Conservation (phyloP, 1,140 invertebrate genomes). For the Tetramorium simillimum region DNA sequence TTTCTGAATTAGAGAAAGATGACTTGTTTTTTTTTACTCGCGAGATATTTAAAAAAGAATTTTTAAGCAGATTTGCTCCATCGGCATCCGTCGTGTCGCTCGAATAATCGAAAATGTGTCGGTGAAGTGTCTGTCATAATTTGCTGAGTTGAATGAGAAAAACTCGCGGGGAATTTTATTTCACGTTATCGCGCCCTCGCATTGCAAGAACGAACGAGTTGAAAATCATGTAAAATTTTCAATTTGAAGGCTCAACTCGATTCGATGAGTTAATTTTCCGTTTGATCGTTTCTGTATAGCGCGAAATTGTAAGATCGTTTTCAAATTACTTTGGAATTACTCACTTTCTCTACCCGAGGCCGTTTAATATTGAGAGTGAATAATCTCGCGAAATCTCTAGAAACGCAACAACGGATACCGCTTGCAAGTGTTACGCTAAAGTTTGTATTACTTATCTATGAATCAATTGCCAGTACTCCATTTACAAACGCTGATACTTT, state of each 20-base stretch:
- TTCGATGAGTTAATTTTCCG: too few species aligned
- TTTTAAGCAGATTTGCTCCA: too few species aligned
- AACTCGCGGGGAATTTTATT: background rate
- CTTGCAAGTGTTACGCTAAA: background rate
- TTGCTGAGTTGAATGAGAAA: background rate
- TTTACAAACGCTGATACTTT: background rate
- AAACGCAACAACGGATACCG: background rate
- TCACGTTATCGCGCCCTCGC: background rate
- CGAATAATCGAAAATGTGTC: background rate
- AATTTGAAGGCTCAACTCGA: background rate
- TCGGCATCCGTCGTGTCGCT: too few species aligned
- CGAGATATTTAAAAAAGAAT: too few species aligned
- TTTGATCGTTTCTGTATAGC: background rate
- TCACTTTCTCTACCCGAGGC: background rate
- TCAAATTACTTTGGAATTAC: conserved; percentile 57
- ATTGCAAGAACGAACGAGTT: background rate
- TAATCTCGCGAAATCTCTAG: conserved; percentile 6
- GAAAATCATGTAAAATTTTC: conserved; percentile 7
- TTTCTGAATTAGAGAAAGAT: too few species aligned
- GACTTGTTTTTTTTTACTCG: too few species aligned
- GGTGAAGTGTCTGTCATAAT: background rate
- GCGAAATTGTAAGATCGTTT: background rate
- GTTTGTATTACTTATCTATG: conserved; percentile 7
- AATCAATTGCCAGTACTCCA: conserved; percentile 15
- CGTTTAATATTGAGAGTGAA: conserved; percentile 28